Evolutionary conservation across 2,113 vertebrate species (phyloP), one percentile per base, ranked within the genome.

Genomic region (Oncorhynchus clarkii): DNA sequence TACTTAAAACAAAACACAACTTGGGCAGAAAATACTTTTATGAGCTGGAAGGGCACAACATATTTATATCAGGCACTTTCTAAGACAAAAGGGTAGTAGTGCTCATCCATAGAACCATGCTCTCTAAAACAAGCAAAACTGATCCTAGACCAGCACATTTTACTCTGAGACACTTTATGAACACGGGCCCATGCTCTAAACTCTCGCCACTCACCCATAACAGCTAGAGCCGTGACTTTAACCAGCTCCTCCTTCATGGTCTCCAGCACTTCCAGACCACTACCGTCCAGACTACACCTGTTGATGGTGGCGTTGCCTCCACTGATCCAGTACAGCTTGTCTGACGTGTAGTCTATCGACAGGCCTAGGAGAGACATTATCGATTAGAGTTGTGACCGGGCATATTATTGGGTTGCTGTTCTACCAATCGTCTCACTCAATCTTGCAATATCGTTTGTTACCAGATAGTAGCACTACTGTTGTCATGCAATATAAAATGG

Each of bases 281-380:
- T 91, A 64, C 96, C 96, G 72, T 96, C 95, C 88, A 96, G 83
- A 87, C 92, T 95, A 88, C 96, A 96, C 85, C 95, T 92, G 71
- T 95, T 96, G 88, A 96, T 94, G 72, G 95, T 96, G 88, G 94
- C 93, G 79, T 96, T 96, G 87, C 94, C 95, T 0, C 95, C 95
- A 87, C 94, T 96, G 88, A 96, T 95, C 95, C 95, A 96, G 84
- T 96, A 96, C 70, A 96, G 90, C 77, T 94, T 96, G 85, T 93
- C 94, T 70, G 94, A 93, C 27, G 84, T 79, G 74, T 95, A 96
- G 89, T 96, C 96, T 89, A 96, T 92, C 0, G 95, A 95, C 78
- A 96, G 90, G 83, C 96, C 95, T 96, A 90, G 11, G 72, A 22
- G 12, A 51, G 26, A 49, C 51, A 76, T 24, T 0, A 51, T 67